Evolutionary conservation across 2,888 invertebrate genomes (phyloP).

Genomic region (Dysmachus trigonus): DNA sequence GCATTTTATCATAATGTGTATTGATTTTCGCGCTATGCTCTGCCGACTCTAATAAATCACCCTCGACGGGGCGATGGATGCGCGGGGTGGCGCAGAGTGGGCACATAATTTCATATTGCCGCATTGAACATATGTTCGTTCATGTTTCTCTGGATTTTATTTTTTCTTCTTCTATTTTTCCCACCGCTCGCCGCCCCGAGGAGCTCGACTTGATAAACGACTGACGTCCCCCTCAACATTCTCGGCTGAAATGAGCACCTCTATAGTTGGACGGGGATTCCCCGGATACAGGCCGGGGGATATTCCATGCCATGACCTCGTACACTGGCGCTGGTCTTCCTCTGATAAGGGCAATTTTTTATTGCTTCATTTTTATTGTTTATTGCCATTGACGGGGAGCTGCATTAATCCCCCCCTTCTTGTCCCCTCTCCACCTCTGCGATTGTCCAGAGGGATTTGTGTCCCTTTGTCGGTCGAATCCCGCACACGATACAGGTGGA

Average conservation of each 20-base stretch:
- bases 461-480: neutral
- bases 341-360: constrained; percentile 14
- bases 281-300: neutral
- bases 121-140: neutral
- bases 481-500: neutral
- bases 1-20: constrained; percentile 26
- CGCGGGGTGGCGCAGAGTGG: neutral
- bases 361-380: neutral
- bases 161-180: neutral
- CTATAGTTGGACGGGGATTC: too few relatives aligned
- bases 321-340: neutral
- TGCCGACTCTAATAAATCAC: constrained; percentile 6
- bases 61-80: neutral
- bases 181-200: too few relatives aligned
- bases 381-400: neutral
- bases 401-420: neutral
- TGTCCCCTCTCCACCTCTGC: too few relatives aligned
- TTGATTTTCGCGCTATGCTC: constrained; percentile 19
- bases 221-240: neutral
- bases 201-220: constrained; percentile 1
- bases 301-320: too few relatives aligned
- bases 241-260: neutral
- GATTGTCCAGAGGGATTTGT: neutral
- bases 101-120: constrained; percentile 12
- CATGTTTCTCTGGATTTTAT: neutral